These are phyloP conservation scores for Aspidoscelis tigris DNA, from an alignment of 2,113 vertebrate species.

Conservation along the genomic window DNA sequence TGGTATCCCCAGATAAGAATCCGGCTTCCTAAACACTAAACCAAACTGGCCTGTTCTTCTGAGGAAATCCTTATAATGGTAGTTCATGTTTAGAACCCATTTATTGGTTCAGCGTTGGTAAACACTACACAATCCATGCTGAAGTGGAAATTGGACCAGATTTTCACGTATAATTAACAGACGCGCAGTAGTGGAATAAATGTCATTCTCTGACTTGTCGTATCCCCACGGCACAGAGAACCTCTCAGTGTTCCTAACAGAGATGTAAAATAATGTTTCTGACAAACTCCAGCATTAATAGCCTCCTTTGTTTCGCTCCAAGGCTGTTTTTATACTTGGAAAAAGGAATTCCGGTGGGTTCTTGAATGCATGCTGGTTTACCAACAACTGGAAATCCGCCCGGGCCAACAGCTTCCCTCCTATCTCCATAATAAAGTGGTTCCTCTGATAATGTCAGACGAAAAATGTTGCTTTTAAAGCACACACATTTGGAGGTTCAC, in stretches of 20 bases:
- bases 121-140: neutral
- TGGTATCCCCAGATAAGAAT: too few species aligned
- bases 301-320: neutral
- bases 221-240: too few species aligned
- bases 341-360: too few species aligned
- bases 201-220: neutral
- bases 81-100: neutral
- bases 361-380: neutral
- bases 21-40: too few species aligned
- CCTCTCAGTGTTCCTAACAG: neutral
- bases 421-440: conserved; percentile 33
- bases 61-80: too few species aligned
- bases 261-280: neutral
- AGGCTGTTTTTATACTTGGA: too few species aligned
- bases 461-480: conserved; percentile 51
- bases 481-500: conserved; percentile 42
- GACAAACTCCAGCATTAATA: neutral
- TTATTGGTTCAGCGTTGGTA: neutral
- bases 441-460: conserved; percentile 46
- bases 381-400: conserved; percentile 17
- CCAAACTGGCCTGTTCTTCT: too few species aligned
- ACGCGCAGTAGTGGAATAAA: neutral
- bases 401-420: conserved; percentile 14
- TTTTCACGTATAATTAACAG: neutral
- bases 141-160: neutral